Evolutionary conservation across 1,140 invertebrate species (phyloP).

Genomic region (Diorhabda carinulata): DNA sequence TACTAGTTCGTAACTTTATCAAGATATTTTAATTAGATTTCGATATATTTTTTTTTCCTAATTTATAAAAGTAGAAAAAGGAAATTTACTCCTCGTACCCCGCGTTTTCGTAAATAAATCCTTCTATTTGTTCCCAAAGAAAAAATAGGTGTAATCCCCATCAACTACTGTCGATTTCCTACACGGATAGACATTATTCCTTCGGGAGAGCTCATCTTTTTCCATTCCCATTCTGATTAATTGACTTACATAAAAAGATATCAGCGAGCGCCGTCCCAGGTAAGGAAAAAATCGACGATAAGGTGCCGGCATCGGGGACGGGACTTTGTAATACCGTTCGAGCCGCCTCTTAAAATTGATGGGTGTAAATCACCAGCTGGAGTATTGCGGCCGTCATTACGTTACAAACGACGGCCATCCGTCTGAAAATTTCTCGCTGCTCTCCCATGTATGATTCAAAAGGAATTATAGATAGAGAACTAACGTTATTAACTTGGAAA

Average conservation of each 20-base stretch:
- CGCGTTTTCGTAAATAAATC: too few species aligned
- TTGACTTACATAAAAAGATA: slow-evolving; percentile 6
- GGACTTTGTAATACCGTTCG: neutral
- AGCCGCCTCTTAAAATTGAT: slow-evolving; percentile 24
- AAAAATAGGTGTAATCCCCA: too few species aligned
- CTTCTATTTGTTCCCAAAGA: too few species aligned
- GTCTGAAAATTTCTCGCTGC: slow-evolving; percentile 32
- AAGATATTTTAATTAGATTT: too few species aligned
- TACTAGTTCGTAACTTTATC: too few species aligned
- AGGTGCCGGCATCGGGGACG: slow-evolving; percentile 10
- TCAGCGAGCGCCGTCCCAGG: slow-evolving; percentile 6
- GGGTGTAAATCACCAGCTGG: slow-evolving; percentile 36
- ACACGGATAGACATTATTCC: neutral
- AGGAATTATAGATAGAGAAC: too few species aligned
- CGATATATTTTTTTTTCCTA: too few species aligned
- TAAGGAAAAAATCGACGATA: slow-evolving; percentile 10
- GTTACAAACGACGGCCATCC: slow-evolving; percentile 35
- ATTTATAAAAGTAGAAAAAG: too few species aligned
- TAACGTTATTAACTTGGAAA: too few species aligned
- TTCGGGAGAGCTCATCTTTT: slow-evolving; percentile 9
- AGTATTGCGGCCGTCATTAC: slow-evolving; percentile 27
- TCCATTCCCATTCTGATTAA: slow-evolving; percentile 5
- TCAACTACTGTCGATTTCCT: too few species aligned
- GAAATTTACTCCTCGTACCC: too few species aligned
- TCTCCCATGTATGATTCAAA: neutral